phyloP scores from a whole-genome alignment of 2,797 vertebrate genomes.

The Smutsia temminckii region DNA sequence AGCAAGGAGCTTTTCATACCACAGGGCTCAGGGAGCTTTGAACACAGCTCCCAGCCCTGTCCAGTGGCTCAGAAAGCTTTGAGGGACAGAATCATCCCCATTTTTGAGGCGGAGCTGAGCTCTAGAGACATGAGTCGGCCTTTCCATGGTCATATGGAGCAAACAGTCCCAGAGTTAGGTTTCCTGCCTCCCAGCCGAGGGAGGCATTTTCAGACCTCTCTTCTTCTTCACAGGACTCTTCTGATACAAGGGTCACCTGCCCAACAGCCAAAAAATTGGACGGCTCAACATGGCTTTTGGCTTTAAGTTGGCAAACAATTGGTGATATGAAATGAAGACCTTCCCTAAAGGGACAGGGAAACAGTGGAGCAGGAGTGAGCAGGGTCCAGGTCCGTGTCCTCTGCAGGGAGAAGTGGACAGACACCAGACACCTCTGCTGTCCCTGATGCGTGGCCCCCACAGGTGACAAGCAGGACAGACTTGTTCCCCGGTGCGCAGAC shows the following conservation, averaged over 20 bases:
- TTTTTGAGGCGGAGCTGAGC: conserved; percentile 41
- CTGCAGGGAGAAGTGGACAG: neutral
- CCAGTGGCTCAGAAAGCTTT: neutral
- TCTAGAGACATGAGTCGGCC: neutral
- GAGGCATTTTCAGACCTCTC: conserved; percentile 47
- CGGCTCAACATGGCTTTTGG: conserved; percentile 50
- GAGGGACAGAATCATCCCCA: neutral
- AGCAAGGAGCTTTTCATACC: neutral
- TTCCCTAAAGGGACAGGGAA: neutral
- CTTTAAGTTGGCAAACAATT: conserved; percentile 66
- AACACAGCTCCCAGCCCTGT: neutral
- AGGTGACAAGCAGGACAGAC: neutral
- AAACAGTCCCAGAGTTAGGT: conserved; percentile 42
- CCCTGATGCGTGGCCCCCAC: neutral
- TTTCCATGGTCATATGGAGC: conserved; percentile 2
- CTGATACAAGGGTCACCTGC: conserved; percentile 52
- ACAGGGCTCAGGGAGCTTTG: neutral
- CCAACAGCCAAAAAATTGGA: conserved; percentile 59
- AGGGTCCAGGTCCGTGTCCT: neutral
- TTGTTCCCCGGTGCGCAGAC: neutral
- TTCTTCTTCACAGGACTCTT: conserved; percentile 47
- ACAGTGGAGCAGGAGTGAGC: neutral
- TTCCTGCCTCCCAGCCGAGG: conserved; percentile 53
- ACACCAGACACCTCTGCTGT: neutral
- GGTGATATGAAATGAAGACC: conserved; percentile 27